Evolutionary conservation across 2,888 invertebrate genomes (phyloP), one percentile per base, ranked within the genome.

Genomic region (Spialia ferax): DNA sequence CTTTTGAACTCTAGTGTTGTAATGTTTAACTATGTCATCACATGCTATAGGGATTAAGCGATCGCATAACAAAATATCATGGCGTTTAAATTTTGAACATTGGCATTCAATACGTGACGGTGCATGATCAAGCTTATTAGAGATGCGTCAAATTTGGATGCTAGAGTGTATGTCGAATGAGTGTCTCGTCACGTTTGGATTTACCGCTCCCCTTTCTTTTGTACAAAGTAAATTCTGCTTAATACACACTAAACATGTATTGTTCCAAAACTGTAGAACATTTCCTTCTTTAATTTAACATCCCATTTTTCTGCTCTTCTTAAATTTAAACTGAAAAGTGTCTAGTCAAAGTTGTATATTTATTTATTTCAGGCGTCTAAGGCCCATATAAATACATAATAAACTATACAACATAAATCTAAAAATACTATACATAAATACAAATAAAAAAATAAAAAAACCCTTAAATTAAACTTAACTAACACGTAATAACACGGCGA

Each of bases 111-210:
- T 73, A 80, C 93, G 93, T 93, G 93, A 81, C 79, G 73, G 70
- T 72, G 89, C 90, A 93, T 92, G 89, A 93, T 92, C 85, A 88
- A 80, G 91, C 93, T 86, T 91, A 93, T 93, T 92, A 91, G 77
- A 73, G 81, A 86, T 81, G 84, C 85, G 80, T 83, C 82, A 82
- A 89, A 88, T 86, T 89, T 85, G 82, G 81, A 77, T 76, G 70
- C 76, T 71, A 74, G 75, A 75, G 73, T 77, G 79, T 80, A 74
- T 78, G 74, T 76, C 79, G 78, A 83, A 81, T 79, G 75, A 78
- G 73, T 76, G 73, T 78, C 80, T 81, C 78, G 88, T 90, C 91
- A 91, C 91, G 91, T 91, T 88, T 92, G 84, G 80, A 82, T 84
- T 79, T 79, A 67, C 72, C 35, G 60, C 87, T 26, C 52, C 89